Evolutionary conservation across 2,888 invertebrate genomes (phyloP).

Genomic region (Stegana nigrithorax): DNA sequence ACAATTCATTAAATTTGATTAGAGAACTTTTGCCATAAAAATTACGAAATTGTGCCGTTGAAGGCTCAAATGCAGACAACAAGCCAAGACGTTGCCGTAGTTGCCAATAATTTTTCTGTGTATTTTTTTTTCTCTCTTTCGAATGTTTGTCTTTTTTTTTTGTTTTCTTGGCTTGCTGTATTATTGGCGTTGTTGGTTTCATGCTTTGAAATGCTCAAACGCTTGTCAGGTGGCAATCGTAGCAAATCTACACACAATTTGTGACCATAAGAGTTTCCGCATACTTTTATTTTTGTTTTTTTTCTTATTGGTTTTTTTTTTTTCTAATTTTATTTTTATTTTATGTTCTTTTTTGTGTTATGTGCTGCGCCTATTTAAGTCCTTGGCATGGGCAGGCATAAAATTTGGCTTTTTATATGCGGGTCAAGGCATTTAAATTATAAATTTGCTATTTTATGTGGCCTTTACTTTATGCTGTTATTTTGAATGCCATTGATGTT

Average conservation of each 20-base stretch:
- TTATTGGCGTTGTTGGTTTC: neutral
- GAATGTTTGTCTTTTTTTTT: neutral
- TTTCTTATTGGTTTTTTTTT: neutral
- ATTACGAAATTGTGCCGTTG: slow-evolving; percentile 63
- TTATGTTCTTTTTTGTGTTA: slow-evolving; percentile 11
- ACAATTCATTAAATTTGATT: slow-evolving; percentile 63
- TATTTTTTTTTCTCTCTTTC: neutral
- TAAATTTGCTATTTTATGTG: slow-evolving; percentile 5
- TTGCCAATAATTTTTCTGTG: slow-evolving; percentile 11
- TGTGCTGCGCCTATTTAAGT: neutral
- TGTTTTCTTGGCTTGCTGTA: neutral
- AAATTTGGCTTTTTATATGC: neutral
- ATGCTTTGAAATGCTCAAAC: neutral
- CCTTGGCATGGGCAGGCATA: neutral
- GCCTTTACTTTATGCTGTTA: no score
- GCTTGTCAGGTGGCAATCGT: slow-evolving; percentile 12
- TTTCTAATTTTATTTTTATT: neutral
- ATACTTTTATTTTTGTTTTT: neutral
- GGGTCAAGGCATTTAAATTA: slow-evolving; percentile 4
- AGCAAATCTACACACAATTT: slow-evolving; percentile 11
- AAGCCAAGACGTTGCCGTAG: no score
- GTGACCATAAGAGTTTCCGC: slow-evolving; percentile 2
- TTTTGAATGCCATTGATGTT: no score
- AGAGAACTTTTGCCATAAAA: slow-evolving; percentile 63
- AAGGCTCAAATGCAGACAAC: slow-evolving; percentile 47